phyloP scores from a whole-genome alignment of 2,888 invertebrate species.

The Trachelus troglodyta region DNA sequence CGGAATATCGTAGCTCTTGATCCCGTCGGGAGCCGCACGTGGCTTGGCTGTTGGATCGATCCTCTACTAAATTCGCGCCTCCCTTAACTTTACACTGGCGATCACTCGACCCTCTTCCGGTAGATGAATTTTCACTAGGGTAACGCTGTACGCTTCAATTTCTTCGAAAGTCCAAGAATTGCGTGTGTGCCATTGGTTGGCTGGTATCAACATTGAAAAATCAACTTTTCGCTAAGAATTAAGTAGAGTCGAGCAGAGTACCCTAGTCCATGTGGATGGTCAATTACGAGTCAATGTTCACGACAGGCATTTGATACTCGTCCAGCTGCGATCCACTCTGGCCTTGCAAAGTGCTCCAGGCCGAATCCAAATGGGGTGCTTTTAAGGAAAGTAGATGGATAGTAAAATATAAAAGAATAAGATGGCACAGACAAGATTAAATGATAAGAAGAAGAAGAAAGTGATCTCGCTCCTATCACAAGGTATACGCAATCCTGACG shows the following conservation, averaged over 20 bases:
- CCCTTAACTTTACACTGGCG: not conserved
- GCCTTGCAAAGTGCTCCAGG: not conserved
- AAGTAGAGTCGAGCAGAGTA: not conserved
- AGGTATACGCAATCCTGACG: not conserved
- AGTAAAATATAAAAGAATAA: not conserved
- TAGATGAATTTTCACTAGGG: not conserved
- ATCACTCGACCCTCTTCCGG: not conserved
- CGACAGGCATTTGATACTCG: not conserved
- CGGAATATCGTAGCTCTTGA: slow-evolving; percentile 21
- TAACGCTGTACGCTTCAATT: not conserved
- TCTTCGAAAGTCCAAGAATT: not conserved
- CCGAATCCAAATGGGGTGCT: not conserved
- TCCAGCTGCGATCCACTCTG: not conserved
- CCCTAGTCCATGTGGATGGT: not conserved
- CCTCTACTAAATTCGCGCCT: not conserved
- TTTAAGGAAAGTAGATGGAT: not conserved
- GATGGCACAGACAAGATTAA: not conserved
- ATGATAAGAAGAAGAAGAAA: not conserved
- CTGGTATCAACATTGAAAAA: not conserved
- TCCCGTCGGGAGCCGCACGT: not conserved
- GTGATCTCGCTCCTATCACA: not conserved
- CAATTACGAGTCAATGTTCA: not conserved
- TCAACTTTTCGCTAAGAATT: not conserved
- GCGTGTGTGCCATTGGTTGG: not conserved
- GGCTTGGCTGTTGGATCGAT: not conserved